These are phyloP conservation scores for Lepus oiostolus DNA, from an alignment of 2,797 vertebrate genomes.

Conservation along the genomic window DNA sequence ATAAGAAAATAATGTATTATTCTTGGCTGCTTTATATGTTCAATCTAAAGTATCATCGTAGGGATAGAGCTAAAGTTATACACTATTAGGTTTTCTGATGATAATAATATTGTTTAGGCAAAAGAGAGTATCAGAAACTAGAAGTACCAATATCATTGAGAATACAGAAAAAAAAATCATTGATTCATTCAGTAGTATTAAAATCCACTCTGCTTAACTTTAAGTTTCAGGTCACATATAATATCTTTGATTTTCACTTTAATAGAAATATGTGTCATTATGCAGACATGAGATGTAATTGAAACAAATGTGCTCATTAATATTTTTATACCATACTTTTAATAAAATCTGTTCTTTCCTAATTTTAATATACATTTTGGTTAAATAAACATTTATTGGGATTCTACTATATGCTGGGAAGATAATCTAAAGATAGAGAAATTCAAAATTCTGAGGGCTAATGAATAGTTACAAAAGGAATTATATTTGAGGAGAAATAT, in stretches of 20 bases:
- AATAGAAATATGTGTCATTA: background rate
- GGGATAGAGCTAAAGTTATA: background rate
- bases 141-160: background rate
- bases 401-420: background rate
- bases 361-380: background rate
- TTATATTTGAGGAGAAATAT: background rate
- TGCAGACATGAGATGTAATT: background rate
- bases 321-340: background rate
- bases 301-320: background rate
- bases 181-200: too few relatives aligned
- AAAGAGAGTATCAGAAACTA: background rate
- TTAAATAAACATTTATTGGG: background rate
- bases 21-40: background rate
- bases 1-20: conserved; percentile 22
- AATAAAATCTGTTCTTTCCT: background rate
- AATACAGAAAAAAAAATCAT: background rate
- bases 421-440: background rate
- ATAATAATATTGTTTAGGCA: background rate
- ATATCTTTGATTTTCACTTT: background rate
- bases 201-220: background rate
- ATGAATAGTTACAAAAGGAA: background rate
- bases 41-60: background rate
- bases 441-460: background rate
- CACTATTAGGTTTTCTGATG: background rate
- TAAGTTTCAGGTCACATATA: background rate